A percentile compares a stretch with the other conserved stretches of the same genome.
Conservation (phyloP, 2,113 vertebrate species). For the Psilopsiagon aurifrons region DNA sequence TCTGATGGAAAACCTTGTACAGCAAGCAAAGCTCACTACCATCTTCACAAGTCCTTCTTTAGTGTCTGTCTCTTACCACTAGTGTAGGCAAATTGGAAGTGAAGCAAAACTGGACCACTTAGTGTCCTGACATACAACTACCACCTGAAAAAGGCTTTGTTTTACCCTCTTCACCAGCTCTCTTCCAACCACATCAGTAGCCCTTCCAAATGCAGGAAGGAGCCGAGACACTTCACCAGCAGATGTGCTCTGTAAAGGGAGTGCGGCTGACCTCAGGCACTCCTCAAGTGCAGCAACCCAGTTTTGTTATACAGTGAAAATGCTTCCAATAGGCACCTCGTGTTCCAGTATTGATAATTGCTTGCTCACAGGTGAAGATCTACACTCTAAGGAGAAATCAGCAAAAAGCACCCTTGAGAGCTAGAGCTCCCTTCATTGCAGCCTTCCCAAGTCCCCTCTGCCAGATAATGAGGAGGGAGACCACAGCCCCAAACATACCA, state of each 20-base stretch:
- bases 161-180: neutral
- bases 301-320: neutral
- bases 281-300: neutral
- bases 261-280: neutral
- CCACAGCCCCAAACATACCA: neutral
- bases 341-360: neutral
- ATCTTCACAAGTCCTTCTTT: neutral
- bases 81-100: neutral
- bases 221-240: neutral
- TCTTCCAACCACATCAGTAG: neutral
- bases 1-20: neutral
- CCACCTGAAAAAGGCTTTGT: neutral
- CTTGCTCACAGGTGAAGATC: neutral
- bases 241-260: neutral
- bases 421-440: neutral
- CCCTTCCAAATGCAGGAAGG: neutral
- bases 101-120: neutral
- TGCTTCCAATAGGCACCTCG: neutral
- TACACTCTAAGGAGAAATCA: neutral
- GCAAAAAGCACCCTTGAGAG: rapidly evolving
- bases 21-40: neutral
- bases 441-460: neutral
- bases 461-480: neutral
- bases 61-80: neutral
- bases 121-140: neutral